Base-by-base conservation (phyloP, 1,140 invertebrate species). In the Drosophila nigrodunni region DNA sequence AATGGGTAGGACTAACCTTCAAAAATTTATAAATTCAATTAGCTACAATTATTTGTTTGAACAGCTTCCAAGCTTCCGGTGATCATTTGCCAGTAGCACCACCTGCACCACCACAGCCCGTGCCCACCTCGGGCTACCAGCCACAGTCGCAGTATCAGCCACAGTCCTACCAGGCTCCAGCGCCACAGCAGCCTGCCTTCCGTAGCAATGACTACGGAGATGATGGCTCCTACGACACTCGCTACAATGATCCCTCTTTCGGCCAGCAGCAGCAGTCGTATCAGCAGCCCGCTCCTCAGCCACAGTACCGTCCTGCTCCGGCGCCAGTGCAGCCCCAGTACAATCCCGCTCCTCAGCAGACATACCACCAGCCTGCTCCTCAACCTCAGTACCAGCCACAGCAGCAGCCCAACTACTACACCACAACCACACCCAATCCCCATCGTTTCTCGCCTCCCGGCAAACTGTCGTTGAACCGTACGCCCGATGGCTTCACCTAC, bases 401-500 rank as follows among this genome's bases (percentile, higher is more conserved):
- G 71, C 87, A 83, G 11, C 92, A 85, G 68, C 77, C 80, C 8
- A 86, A 93, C 18, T 93, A 93, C 25, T 93, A 94, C 68, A 80
- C 93, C 44, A 92, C 93, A 6, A 96, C 95, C 25, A 96, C 96
- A 13, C 94, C 94, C 47, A 93, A 95, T 10, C 95, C 96, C 1
- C 94, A 94, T 70, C 94, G 95, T 77, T 96, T 96, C 93, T 96
- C 95, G 90, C 96, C 96, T 18, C 96, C 96, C 2, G 96, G 96
- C 65, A 97, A 97, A 91, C 94, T 97, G 61, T 95, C 94, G 79
- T 94, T 97, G 74, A 97, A 97, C 94, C 94, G 97, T 92, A 96
- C 96, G 46, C 96, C 96, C 15, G 96, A 97, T 88, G 97, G 97
- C 70, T 97, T 95, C 92, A 96, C 95, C 75, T 97, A 96, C 92